phyloP scores from a whole-genome alignment of 1,140 invertebrate species.

The Magallana ariakensis region DNA sequence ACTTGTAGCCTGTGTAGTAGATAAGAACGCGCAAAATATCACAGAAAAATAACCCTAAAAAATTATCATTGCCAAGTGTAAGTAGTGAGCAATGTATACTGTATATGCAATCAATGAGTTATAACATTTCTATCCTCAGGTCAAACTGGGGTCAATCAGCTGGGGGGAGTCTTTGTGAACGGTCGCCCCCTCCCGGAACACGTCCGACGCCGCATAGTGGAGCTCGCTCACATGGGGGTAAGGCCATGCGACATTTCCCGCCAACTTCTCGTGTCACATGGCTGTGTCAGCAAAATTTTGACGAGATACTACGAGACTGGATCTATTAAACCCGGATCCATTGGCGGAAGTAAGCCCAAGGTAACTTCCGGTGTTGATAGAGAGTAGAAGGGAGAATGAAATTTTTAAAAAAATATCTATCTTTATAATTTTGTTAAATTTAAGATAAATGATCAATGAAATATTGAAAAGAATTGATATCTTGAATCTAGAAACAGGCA shows the following conservation, averaged over 20 bases:
- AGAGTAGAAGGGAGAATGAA: neutral
- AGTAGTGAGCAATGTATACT: too few species aligned
- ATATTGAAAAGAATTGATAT: too few species aligned
- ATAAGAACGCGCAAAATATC: too few species aligned
- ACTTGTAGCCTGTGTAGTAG: too few species aligned
- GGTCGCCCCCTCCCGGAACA: constrained; percentile 96
- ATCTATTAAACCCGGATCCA: constrained; percentile 98
- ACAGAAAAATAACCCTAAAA: too few species aligned
- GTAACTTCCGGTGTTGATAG: constrained; percentile 46
- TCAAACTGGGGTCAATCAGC: constrained; percentile 93
- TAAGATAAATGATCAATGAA: neutral
- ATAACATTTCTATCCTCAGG: constrained; percentile 51
- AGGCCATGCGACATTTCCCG: constrained; percentile 97
- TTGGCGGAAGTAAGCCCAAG: constrained; percentile 99
- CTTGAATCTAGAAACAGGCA: too few species aligned
- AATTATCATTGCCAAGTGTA: too few species aligned
- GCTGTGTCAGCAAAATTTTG: constrained; percentile 97
- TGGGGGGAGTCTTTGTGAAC: constrained; percentile 98
- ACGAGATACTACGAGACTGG: constrained; percentile 95
- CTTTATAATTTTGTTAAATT: neutral
- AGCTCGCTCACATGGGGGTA: constrained; percentile 94
- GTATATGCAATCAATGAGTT: too few species aligned
- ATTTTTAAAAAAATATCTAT: neutral
- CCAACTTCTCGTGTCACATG: constrained; percentile 95
- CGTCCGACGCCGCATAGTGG: constrained; percentile 96